Percentiles rank a stretch among this genome's conserved stretches.
Conservation (phyloP, 2,113 vertebrate genomes). For the Machaerirhynchus nigripectus region DNA sequence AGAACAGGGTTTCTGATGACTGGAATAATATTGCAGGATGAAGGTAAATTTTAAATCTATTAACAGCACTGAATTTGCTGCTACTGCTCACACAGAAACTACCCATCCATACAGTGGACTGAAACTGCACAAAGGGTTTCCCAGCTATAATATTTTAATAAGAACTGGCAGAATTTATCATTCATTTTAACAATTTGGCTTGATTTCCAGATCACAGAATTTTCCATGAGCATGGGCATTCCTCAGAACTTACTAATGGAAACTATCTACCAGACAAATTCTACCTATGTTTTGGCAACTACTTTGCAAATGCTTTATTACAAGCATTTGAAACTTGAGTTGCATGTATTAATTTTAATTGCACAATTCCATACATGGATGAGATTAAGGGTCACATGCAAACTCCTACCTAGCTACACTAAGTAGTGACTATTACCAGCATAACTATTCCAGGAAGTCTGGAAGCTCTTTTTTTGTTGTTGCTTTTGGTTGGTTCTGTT, state of each 20-base stretch:
- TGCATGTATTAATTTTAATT: neutral
- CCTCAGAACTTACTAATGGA: neutral
- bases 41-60: neutral
- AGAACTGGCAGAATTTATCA: neutral
- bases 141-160: neutral
- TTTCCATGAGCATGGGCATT: neutral
- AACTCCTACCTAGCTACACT: neutral
- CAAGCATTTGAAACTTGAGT: neutral
- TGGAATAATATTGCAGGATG: neutral
- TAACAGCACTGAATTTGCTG: neutral
- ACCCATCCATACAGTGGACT: neutral
- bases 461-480: neutral
- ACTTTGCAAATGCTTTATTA: neutral
- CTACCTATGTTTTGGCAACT: neutral
- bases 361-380: neutral
- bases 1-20: neutral
- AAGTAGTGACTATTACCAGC: neutral
- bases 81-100: neutral
- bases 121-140: neutral
- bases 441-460: neutral
- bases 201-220: neutral
- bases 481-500: neutral
- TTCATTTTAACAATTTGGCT: neutral
- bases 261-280: neutral
- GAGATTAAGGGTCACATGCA: neutral